Evolutionary conservation across 2,797 vertebrate species (phyloP).

Genomic region (Serranus cabrilla): DNA sequence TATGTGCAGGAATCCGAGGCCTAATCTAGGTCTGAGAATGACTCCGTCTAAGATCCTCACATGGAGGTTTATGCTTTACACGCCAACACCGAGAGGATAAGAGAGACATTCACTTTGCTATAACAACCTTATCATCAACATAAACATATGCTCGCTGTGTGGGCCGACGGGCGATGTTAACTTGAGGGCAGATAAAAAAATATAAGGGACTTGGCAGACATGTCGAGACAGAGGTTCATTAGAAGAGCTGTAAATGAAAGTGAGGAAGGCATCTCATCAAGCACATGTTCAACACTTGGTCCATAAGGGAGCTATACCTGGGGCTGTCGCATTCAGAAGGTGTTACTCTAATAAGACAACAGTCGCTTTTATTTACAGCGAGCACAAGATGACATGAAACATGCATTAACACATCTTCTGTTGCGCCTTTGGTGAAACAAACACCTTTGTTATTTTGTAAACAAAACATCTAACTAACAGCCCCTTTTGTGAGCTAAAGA

Average conservation of each 20-base stretch:
- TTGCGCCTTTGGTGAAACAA: constrained; percentile 85
- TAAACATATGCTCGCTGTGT: constrained; percentile 72
- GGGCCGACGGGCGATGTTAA: constrained; percentile 55
- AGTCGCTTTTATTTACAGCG: constrained; percentile 82
- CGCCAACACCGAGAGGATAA: constrained; percentile 36
- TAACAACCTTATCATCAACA: constrained; percentile 60
- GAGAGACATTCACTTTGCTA: constrained; percentile 46
- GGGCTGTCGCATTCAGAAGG: constrained; percentile 74
- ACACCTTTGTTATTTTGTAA: constrained; percentile 87
- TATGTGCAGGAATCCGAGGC: constrained; percentile 19
- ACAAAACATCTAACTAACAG: constrained; percentile 86
- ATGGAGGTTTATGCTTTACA: constrained; percentile 45
- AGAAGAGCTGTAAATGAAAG: constrained; percentile 73
- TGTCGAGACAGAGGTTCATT: constrained; percentile 61
- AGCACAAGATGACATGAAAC: constrained; percentile 79
- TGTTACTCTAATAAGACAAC: constrained; percentile 83
- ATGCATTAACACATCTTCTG: constrained; percentile 86
- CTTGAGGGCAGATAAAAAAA: constrained; percentile 67
- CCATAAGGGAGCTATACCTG: constrained; percentile 79
- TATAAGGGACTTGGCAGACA: constrained; percentile 53
- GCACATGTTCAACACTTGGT: constrained; percentile 78
- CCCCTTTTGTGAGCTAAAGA: constrained; percentile 84
- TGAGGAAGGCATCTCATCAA: constrained; percentile 72
- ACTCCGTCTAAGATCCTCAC: constrained; percentile 43
- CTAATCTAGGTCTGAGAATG: constrained; percentile 47